Conservation (phyloP, 2,797 vertebrate species). For the Holocentrus rufus region DNA sequence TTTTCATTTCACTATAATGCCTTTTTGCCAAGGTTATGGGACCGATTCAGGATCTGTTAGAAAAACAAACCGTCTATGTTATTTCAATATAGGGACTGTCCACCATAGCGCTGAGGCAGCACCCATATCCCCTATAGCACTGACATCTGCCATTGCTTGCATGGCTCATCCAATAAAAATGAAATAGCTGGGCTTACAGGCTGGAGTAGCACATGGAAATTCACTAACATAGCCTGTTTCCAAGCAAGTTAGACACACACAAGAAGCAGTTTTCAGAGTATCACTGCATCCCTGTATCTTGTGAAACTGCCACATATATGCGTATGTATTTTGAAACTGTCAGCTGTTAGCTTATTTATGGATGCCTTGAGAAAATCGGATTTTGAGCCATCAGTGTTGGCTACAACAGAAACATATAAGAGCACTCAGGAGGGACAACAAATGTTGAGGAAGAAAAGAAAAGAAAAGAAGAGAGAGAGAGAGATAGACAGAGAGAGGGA, state of each 20-base stretch:
- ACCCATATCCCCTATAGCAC: not conserved
- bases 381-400: not conserved
- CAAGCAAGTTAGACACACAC: not conserved
- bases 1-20: slow-evolving; percentile 1
- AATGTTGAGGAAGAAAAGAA: not conserved
- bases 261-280: not conserved
- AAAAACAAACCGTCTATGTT: not conserved
- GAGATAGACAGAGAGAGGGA: slow-evolving; percentile 18
- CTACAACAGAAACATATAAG: slow-evolving; percentile 9
- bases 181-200: not conserved
- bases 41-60: slow-evolving; percentile 1
- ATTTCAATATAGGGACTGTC: not conserved
- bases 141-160: not conserved
- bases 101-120: not conserved
- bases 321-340: not conserved
- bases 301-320: not conserved
- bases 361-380: not conserved
- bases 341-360: too few relatives aligned
- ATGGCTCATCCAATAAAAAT: slow-evolving; percentile 24
- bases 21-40: not conserved
- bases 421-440: slow-evolving; percentile 28
- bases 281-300: not conserved
- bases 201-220: not conserved
- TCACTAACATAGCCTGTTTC: not conserved
- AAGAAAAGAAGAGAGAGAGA: not conserved